Evolutionary conservation across 2,888 invertebrate genomes (phyloP), one percentile per base, ranked within the genome.

Genomic region (Gymnocheta viridis): DNA sequence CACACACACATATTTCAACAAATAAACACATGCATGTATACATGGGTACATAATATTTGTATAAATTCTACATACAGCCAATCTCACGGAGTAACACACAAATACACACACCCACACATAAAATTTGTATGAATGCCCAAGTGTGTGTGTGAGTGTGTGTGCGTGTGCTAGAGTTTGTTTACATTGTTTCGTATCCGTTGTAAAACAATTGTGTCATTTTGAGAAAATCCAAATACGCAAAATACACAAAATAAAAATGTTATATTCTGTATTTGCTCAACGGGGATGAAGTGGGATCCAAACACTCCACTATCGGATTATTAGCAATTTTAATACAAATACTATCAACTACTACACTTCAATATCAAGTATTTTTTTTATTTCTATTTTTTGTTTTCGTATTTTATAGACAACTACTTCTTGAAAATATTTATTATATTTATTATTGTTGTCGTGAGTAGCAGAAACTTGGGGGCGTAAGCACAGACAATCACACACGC

Each of bases 291-390:
- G 70, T 64, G 70, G 70, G 76, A 72, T 67, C 38, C 83, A 80
- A 70, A 80, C 84, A 78, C 84, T 81, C 66, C 72, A 81, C 74
- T 80, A 83, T 80, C 77, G 44, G 77, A 84, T 84, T 84, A 84
- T 84, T 84, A 84, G 84, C 84, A 84, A 84, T 84, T 84, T 84
- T 58, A 82, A 84, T 84, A 82, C 77, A 81, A 84, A 84, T 66
- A 72, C 64, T 77, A 69, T 73, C n/a, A n/a, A 84, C n/a, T n/a
- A 84, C 77, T 84, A 70, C 81, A 84, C 84, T 84, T 84, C 67
- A 80, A 66, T 80, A 80, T 70, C 62, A 62, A 66, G 58, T 72
- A n/a, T 17, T 54, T 49, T 70, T 64, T 47, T 32, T 32, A 2
- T 56, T 41, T 54, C 7, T 38, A 7, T 66, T 64, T 66, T 38